A percentile compares a stretch with the other conserved stretches of the same genome.
These are phyloP conservation scores for Hirundo rustica DNA, from an alignment of 2,797 vertebrate genomes.

Conservation along the genomic window DNA sequence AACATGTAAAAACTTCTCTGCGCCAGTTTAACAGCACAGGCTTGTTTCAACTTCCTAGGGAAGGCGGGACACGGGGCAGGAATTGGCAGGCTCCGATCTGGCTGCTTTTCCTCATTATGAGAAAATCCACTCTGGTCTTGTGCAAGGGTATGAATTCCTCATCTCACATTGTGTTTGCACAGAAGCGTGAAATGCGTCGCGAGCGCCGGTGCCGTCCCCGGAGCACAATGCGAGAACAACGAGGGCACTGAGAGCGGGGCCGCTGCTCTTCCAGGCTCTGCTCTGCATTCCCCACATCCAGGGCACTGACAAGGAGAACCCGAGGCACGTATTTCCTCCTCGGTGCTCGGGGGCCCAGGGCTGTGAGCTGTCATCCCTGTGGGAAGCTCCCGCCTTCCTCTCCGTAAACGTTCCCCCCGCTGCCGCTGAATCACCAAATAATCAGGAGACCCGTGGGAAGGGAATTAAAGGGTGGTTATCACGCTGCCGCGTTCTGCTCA, in stretches of 20 bases:
- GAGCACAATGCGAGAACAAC: neutral
- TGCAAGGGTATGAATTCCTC: conserved; percentile 34
- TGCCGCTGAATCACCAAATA: conserved; percentile 39
- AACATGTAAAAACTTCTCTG: neutral
- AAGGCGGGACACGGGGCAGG: neutral
- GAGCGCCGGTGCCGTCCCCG: neutral
- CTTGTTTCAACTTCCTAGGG: conserved; percentile 34
- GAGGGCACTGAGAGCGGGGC: conserved; percentile 6
- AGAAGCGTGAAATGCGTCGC: conserved; percentile 34
- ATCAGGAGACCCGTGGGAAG: conserved; percentile 50
- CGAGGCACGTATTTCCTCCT: neutral
- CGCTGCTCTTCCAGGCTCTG: neutral
- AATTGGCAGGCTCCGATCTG: conserved; percentile 36
- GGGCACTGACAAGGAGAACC: neutral
- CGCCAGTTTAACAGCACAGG: neutral
- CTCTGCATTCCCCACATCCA: neutral
- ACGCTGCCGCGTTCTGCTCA: conserved; percentile 15
- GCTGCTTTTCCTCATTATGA: conserved; percentile 29
- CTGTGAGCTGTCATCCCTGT: neutral
- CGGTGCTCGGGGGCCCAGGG: neutral
- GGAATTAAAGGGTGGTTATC: conserved; percentile 51
- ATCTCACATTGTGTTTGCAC: conserved; percentile 42
- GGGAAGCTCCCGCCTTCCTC: conserved; percentile 36
- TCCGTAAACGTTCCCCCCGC: neutral
- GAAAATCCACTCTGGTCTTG: conserved; percentile 18